Conservation (phyloP, 2,113 vertebrate species). For the Vanacampus margaritifer region DNA sequence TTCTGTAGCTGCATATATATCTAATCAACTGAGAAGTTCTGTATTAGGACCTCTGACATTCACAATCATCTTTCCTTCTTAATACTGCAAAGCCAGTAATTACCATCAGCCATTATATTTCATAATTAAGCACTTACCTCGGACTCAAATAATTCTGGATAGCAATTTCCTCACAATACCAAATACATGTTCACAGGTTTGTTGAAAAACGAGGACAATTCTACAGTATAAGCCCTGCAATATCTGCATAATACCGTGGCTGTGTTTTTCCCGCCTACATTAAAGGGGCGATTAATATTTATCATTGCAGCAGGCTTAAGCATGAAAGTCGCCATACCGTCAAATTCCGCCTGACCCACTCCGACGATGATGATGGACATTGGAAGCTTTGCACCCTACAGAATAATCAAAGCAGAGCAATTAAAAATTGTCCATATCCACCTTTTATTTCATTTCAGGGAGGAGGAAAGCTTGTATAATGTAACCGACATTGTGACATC, state of each 20-base stretch:
- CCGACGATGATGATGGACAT: conserved; percentile 73
- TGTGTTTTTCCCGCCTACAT: not conserved
- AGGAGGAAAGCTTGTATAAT: not conserved
- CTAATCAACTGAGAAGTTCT: conserved; percentile 45
- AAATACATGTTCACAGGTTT: conserved; percentile 11
- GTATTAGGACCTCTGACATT: conserved; percentile 42
- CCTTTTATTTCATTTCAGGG: not conserved
- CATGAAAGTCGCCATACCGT: conserved; percentile 41
- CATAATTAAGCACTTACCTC: conserved; percentile 36
- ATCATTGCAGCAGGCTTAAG: conserved; percentile 3
- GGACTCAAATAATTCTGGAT: conserved; percentile 33
- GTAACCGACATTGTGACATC: conserved; percentile 20
- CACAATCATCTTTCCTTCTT: conserved; percentile 28
- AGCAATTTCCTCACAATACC: conserved; percentile 34
- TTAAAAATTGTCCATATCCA: not conserved
- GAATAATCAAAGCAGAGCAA: conserved; percentile 16
- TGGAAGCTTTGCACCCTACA: conserved; percentile 67
- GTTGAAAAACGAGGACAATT: not conserved
- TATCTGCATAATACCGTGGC: not conserved
- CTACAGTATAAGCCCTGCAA: not conserved
- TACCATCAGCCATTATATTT: conserved; percentile 48
- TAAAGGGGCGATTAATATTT: not conserved
- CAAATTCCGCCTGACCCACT: conserved; percentile 72
- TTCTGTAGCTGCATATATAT: conserved; percentile 7
- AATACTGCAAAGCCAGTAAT: conserved; percentile 51